phyloP scores from a whole-genome alignment of 1,140 invertebrate genomes.

The Arctopsyche grandis region DNA sequence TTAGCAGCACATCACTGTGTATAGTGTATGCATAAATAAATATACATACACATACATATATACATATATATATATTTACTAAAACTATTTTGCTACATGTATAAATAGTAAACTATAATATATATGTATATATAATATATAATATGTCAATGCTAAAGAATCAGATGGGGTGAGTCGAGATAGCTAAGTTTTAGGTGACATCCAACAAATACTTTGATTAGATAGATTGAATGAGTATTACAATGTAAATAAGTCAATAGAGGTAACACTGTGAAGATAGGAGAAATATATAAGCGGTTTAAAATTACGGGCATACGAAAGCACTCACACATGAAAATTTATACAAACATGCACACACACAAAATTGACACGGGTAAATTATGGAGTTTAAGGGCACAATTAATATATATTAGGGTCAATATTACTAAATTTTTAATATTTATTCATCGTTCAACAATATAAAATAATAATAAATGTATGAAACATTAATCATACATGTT shows the following conservation, averaged over 20 bases:
- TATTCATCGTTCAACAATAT: too few species aligned
- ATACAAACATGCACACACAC: slow-evolving; percentile 30
- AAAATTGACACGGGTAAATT: slow-evolving; percentile 5
- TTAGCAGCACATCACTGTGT: too few species aligned
- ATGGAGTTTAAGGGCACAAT: neutral
- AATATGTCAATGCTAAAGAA: slow-evolving; percentile 6
- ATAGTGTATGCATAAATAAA: slow-evolving; percentile 7
- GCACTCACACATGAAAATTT: slow-evolving; percentile 26
- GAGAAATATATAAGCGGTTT: slow-evolving; percentile 17
- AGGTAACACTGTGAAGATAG: slow-evolving; percentile 15
- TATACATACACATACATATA: neutral
- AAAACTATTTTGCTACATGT: neutral
- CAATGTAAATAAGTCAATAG: neutral
- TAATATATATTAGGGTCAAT: neutral
- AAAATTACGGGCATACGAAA: slow-evolving; percentile 25
- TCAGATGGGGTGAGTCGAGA: slow-evolving; percentile 23
- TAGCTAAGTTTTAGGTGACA: slow-evolving; percentile 5
- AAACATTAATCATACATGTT: neutral
- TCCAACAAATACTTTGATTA: neutral
- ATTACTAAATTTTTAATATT: neutral
- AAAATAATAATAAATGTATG: too few species aligned
- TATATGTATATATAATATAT: too few species aligned
- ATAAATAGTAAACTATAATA: neutral
- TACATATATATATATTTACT: neutral
- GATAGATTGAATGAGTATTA: neutral